Base-by-base conservation (phyloP, 2,113 vertebrate species). In the Lycocorax pyrrhopterus region DNA sequence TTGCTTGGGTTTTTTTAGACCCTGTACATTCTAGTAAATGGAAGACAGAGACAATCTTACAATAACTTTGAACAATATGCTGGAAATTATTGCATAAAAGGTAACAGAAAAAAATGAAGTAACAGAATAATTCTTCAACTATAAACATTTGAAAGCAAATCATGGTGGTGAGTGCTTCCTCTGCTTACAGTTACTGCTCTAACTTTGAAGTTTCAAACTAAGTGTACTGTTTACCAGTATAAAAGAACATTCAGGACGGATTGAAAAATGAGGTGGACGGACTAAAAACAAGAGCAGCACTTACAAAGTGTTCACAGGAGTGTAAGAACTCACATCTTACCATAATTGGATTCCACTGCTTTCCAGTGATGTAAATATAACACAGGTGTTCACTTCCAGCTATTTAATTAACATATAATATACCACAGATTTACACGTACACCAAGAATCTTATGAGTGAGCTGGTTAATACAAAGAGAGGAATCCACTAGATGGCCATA, bases 311-410 rank as follows among this genome's bases (percentile, higher is more conserved):
- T 30, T 85, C 33, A 35, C 3, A 39, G 18, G 11, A 79, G 16
- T 1, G 3, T 3, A 20, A 19, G 4, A 66, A 73, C 21, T 44
- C 21, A 12, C 13, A 71, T 44, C 29, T n/a, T 44, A 58, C 16
- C 3, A 8, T 27, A 46, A 41, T 27, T 77, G 86, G 41, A 55
- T 55, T 72, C 6, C 26, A 46, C 10, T 44, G 27, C 10, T 83
- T 96, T 88, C 27, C 25, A 79, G 27, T 27, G 14, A 17, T 52
- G 23, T 37, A 56, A 64, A n/a, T 13, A 22, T 13, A n/a, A 35
- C 5, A 25, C 0, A 20, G 5, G 16, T 41, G 26, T 4, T 37
- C 2, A 52, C 49, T 44, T 74, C 4, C 20, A 81, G 2, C 13
- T 68, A 69, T 14, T 71, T 71, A 58, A 62, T 43, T 53, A 46